Conservation (phyloP, 2,888 invertebrate species). For the Sarcophaga rosellei region DNA sequence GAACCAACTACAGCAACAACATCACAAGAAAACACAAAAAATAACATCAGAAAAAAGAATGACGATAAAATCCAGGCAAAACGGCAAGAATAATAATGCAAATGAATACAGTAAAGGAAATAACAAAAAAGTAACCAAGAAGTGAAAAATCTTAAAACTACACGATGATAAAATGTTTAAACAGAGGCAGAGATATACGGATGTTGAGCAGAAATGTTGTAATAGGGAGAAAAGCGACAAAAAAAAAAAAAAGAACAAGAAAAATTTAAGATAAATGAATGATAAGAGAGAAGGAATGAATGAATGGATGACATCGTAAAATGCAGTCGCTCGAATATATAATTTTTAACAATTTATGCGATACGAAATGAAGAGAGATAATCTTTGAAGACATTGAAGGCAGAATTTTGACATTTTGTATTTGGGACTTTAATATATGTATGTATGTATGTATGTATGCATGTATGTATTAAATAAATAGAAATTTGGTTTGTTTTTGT, state of each 20-base stretch:
- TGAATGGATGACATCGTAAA: slow-evolving; percentile 11
- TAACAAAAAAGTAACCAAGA: not conserved
- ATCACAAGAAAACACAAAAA: not conserved
- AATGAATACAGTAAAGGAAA: not conserved
- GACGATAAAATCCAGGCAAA: slow-evolving; percentile 3
- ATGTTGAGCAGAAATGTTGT: not conserved
- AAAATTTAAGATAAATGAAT: slow-evolving; percentile 7
- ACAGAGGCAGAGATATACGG: not conserved
- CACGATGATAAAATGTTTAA: slow-evolving; percentile 45
- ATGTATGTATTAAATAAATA: too few species aligned
- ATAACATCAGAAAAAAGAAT: not conserved
- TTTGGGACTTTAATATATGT: too few species aligned
- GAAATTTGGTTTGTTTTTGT: too few species aligned
- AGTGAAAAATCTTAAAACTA: slow-evolving; percentile 21
- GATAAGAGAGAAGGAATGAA: slow-evolving; percentile 1
- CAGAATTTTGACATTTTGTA: too few species aligned
- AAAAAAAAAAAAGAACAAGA: not conserved
- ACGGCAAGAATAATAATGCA: slow-evolving; percentile 5
- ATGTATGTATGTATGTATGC: too few species aligned
- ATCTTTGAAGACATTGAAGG: not conserved
- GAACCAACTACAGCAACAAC: not conserved
- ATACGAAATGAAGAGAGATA: not conserved
- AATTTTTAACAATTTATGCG: slow-evolving; percentile 17
- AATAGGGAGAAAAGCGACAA: not conserved
- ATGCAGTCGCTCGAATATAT: slow-evolving; percentile 15